A percentile compares a stretch with the other conserved stretches of the same genome.
Evolutionary conservation across 1,140 invertebrate species (phyloP).

Genomic region (Plutomurus gul): DNA sequence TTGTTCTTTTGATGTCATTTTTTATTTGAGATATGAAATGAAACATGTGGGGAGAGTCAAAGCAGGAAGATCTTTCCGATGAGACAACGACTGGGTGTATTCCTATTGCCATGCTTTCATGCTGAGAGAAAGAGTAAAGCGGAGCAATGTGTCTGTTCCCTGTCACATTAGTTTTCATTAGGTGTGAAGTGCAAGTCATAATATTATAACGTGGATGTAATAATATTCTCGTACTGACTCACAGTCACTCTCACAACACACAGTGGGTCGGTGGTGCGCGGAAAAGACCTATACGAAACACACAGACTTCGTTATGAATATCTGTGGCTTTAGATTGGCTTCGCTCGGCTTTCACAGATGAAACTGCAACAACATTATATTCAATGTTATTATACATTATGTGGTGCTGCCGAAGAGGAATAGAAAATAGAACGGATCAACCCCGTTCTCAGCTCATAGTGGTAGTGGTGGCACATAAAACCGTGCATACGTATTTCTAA

Average conservation of each 20-base stretch:
- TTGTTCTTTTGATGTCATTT: slow-evolving; percentile 2
- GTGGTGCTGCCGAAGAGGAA: not conserved
- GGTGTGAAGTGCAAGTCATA: slow-evolving; percentile 35
- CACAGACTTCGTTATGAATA: not conserved
- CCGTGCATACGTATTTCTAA: no score
- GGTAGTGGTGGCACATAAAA: no score
- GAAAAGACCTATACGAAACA: not conserved
- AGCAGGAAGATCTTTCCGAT: not conserved
- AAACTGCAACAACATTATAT: slow-evolving; percentile 2
- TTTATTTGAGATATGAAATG: slow-evolving; percentile 2
- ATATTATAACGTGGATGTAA: not conserved
- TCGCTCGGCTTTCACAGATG: slow-evolving; percentile 8
- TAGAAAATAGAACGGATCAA: no score
- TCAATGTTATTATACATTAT: slow-evolving; percentile 5
- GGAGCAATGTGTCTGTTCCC: slow-evolving; percentile 38
- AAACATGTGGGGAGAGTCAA: slow-evolving; percentile 5
- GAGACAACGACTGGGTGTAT: not conserved
- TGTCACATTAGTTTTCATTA: slow-evolving; percentile 51
- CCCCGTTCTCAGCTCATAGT: no score
- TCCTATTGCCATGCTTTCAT: not conserved
- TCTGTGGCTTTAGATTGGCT: slow-evolving; percentile 15
- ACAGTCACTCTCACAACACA: not conserved
- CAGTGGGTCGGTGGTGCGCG: not conserved
- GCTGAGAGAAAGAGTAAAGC: slow-evolving; percentile 19
- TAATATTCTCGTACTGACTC: not conserved